Evolutionary conservation across 2,888 invertebrate genomes (phyloP), one percentile per base, ranked within the genome.

Genomic region (Drosophila subsilvestris): DNA sequence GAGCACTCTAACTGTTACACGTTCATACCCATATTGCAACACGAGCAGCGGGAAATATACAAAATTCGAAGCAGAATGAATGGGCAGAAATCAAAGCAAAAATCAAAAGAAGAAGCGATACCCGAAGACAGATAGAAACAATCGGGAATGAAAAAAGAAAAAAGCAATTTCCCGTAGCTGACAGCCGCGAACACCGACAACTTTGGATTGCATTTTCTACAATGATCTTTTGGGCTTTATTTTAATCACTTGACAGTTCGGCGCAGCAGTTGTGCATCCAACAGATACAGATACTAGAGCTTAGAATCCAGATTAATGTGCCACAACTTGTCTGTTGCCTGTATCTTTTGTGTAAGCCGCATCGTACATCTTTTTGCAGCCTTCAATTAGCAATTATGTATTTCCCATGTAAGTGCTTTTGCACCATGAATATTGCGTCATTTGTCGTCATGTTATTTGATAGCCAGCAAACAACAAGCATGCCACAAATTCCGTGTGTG

Each of bases 321-420:
- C 48, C 61, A 54, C 60, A 25, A 5, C 37, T 14, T 37, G 37
- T 14, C 32, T 6, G 37, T 37, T 14, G 27, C 6, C 55, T 61
- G 61, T 56, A 47, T 55, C 37, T 56, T 56, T 55, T n/a, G 27
- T 55, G 22, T 47, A 47, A 47, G 12, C 57, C 32, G 54, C 43
- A 32, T 32, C 25, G 29, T 4, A 32, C 10, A 67, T 59, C 49
- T 45, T 18, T 27, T 32, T 49, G 47, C 63, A 83, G 81, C 79
- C 81, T 81, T 84, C 84, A 82, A 84, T 84, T 84, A 84, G 72
- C 79, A 37, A 37, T 37, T n/a, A 27, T 27, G 8, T 27, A 72
- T 76, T 82, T 81, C 79, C 76, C 48, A 45, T 69, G 63, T 53
- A 71, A 83, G 74, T 20, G 17, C 56, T n/a, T 37, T 68, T 53